Evolutionary conservation across 2,797 vertebrate genomes (phyloP).

Genomic region (Hemibagrus guttatus): DNA sequence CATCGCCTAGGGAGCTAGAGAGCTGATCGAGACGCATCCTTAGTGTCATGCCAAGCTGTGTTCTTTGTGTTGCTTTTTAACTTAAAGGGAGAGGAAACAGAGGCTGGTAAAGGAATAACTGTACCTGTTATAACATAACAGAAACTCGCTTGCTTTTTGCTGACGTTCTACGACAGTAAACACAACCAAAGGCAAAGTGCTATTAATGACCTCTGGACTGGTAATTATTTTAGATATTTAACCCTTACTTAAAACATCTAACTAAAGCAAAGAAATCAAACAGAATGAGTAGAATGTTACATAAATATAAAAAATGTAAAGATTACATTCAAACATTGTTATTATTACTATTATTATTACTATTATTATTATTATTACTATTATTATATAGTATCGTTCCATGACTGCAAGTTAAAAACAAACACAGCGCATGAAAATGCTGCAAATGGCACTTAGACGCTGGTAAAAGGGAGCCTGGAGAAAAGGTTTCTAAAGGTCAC

Average conservation of each 20-base stretch:
- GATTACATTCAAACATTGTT: not conserved
- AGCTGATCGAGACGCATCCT: not conserved
- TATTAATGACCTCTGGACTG: not conserved
- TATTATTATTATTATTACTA: too few relatives aligned
- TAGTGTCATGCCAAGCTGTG: not conserved
- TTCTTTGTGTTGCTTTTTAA: not conserved
- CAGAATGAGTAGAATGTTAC: not conserved
- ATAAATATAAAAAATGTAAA: not conserved
- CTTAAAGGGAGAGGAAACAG: not conserved
- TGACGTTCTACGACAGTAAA: not conserved
- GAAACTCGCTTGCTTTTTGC: not conserved
- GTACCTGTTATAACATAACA: not conserved
- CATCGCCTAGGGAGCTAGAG: too few relatives aligned
- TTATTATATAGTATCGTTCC: not conserved
- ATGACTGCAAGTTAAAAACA: not conserved
- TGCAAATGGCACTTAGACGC: not conserved
- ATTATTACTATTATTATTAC: not conserved
- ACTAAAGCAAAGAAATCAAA: not conserved
- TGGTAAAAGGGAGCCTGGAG: not conserved
- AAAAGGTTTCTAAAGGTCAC: slow-evolving; percentile 14
- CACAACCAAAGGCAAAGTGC: not conserved
- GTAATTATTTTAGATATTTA: not conserved
- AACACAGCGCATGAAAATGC: not conserved
- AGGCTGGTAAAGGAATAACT: not conserved
- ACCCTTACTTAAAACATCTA: not conserved